A percentile compares a stretch with the other conserved stretches of the same genome.
phyloP scores from a whole-genome alignment of 2,888 invertebrate genomes.

The Deilephila elpenor region DNA sequence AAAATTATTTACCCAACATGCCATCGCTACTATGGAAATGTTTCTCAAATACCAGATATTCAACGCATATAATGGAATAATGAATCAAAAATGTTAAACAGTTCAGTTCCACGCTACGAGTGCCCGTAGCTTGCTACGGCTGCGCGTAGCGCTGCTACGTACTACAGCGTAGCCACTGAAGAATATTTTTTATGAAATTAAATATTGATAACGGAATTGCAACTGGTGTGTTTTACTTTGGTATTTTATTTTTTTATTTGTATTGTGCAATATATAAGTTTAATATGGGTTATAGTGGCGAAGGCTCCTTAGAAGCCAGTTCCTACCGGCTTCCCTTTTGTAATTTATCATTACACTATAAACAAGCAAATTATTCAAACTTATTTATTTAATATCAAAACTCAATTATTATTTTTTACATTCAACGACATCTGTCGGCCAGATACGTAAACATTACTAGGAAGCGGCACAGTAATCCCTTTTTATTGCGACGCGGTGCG shows the following conservation, averaged over 20 bases:
- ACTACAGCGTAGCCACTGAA: conserved; percentile 17
- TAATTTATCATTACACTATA: too few relatives aligned
- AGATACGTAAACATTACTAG: too few relatives aligned
- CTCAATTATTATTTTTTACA: too few relatives aligned
- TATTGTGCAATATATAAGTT: background rate
- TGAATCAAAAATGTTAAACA: background rate
- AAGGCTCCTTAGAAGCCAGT: too few relatives aligned
- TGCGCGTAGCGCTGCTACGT: conserved; percentile 49
- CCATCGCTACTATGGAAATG: background rate
- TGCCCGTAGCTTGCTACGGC: conserved; percentile 45
- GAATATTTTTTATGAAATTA: background rate
- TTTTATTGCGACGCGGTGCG: too few relatives aligned
- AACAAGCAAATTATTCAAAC: too few relatives aligned
- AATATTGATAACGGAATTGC: conserved; percentile 5
- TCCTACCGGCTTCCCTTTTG: too few relatives aligned
- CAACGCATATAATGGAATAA: background rate
- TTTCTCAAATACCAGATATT: background rate
- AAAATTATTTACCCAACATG: background rate
- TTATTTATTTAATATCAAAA: too few relatives aligned
- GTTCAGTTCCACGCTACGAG: background rate
- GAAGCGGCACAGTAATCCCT: too few relatives aligned
- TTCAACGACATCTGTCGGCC: too few relatives aligned
- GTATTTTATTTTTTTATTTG: background rate
- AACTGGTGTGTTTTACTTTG: background rate
- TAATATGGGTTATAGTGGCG: too few relatives aligned